Percentiles rank a stretch among this genome's conserved stretches.
phyloP scores from a whole-genome alignment of 2,797 vertebrate genomes.

The Ciconia nigra region DNA sequence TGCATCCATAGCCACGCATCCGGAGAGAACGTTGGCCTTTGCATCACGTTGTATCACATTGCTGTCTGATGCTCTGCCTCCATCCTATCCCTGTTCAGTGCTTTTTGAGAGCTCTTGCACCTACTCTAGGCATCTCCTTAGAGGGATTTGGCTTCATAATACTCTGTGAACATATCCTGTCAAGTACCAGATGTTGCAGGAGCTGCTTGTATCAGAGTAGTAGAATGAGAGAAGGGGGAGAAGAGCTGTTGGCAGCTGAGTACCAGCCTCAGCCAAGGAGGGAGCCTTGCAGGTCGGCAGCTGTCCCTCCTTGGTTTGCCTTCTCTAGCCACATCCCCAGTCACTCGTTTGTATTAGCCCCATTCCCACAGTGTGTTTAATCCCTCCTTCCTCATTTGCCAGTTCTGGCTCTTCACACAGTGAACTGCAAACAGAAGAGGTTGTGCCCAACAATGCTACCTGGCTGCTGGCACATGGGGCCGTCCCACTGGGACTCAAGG shows the following conservation, averaged over 20 bases:
- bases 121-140: neutral
- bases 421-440: neutral
- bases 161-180: neutral
- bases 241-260: neutral
- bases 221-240: neutral
- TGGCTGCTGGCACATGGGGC: neutral
- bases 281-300: neutral
- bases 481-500: rapidly evolving
- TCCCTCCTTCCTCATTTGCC: neutral
- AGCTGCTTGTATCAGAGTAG: neutral
- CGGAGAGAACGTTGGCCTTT: neutral
- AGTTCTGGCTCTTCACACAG: neutral
- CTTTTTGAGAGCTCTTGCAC: neutral
- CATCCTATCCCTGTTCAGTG: neutral
- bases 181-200: neutral
- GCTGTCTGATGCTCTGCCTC: neutral
- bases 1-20: neutral
- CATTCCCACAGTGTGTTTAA: neutral
- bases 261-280: neutral
- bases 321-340: neutral
- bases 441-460: neutral
- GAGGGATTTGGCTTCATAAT: neutral
- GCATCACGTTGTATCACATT: neutral
- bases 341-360: neutral
- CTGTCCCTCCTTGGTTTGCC: neutral